Base-by-base conservation (phyloP, 1,140 invertebrate genomes). In the Venturia canescens region DNA sequence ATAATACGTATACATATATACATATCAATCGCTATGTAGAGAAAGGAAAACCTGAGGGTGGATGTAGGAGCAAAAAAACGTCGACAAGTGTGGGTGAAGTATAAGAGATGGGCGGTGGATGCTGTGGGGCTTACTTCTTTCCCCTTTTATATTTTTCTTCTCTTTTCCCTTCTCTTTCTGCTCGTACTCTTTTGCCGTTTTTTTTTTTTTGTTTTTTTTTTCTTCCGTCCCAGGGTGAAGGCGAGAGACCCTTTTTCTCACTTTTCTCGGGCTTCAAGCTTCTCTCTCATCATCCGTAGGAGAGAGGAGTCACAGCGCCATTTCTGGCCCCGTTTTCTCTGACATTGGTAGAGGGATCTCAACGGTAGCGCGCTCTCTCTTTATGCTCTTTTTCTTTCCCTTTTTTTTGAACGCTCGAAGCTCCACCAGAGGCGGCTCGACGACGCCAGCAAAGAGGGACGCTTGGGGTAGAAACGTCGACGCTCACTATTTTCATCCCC, bases 301-400 rank as follows among this genome's bases (percentile, higher is more conserved):
- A 27, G 60, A 66, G 60, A 29, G 23, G 38, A 72, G 70, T 72
- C 38, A 38, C 71, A 75, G 80, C 81, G 82, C 87, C 82, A 84
- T 84, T 87, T 85, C 83, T 87, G 86, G 87, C 85, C 88, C 88
- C 89, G 86, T 88, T 89, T 89, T 87, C 85, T 85, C 86, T 85
- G 82, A 85, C 85, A 84, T 83, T 84, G 87, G 18, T 18, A 66
- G 60, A 66, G 87, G 85, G 83, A 86, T 88, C 60, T 66, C 21
- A 44, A 44, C 38, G 38, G 38, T 44, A 44, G 38, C 38, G 38
- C 38, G 38, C 87, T 90, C 50, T 72, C 27, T 72, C 50, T 72
- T 72, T 72, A 44, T 72, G n/a, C 38, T 76, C 34, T 57, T 76
- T 63, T 57, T 31, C 13, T 63, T 23, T 63, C 60, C 16, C 53